Base-by-base conservation (phyloP, 2,113 vertebrate genomes). In the Nanorana parkeri region DNA sequence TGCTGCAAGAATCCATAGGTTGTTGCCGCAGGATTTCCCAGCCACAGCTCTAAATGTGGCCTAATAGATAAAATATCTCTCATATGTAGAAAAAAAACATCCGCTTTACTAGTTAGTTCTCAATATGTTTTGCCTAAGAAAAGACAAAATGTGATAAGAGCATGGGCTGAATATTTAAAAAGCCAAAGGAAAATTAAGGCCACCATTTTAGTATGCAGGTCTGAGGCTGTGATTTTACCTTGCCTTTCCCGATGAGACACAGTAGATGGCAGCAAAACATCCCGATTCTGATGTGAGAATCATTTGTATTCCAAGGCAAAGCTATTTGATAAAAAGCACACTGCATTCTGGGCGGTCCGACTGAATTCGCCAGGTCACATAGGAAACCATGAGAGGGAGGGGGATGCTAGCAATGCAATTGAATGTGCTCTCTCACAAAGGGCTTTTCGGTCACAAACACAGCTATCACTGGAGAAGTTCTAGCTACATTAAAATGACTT, bases 231-330 rank as follows among this genome's bases (percentile, higher is more conserved):
- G 19, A 58, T 13, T 71, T 19, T 0, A 0, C 4, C 19, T 5
- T 81, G 84, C 32, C 89, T 84, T 93, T 90, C 75, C 81, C 5
- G 8, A 0, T 5, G 83, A 87, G 82, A 78, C 83, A 85, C 94
- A 17, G 88, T 81, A 95, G 94, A 91, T 94, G 94, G 92, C 92
- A 90, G 86, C 87, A 76, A 87, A 76, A 64, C 74, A 91, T 87
- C 85, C 75, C 63, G 47, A 89, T 90, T 77, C 69, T 4, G 2
- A 26, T 15, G 3, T 29, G n/a, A 83, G 1, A 5, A n/a, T 0
- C 2, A 0, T 6, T 77, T 17, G 32, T n/a, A 1, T 13, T 89
- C 67, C 71, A 15, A 10, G 0, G 0, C 29, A 41, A 5, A 15
- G 1, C n/a, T 52, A 17, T 73, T 19, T 0, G 7, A 17, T 68